Percentiles rank a stretch among this genome's conserved stretches.
Evolutionary conservation across 2,797 vertebrate genomes (phyloP).

Genomic region (Melanotaenia nigrans): DNA sequence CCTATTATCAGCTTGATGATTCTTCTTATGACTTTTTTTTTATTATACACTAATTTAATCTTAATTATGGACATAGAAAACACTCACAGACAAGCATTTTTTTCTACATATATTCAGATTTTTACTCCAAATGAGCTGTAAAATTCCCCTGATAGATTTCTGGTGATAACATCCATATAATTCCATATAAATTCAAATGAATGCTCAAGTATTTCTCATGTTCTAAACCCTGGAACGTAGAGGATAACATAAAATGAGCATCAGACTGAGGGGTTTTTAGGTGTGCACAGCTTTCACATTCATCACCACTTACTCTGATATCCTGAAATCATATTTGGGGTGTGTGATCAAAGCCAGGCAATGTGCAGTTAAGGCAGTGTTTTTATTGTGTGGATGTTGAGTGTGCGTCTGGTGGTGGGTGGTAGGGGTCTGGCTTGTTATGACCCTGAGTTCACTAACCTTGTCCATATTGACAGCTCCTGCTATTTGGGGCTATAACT

Average conservation of each 20-base stretch:
- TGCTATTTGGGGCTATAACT: conserved; percentile 75
- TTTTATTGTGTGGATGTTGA: conserved; percentile 33
- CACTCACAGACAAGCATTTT: conserved; percentile 56
- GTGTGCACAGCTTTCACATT: not conserved
- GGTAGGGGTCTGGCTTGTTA: conserved; percentile 70
- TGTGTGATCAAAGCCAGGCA: conserved; percentile 38
- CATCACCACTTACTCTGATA: conserved; percentile 22
- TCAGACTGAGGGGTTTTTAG: conserved; percentile 39
- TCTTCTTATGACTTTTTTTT: conserved; percentile 70
- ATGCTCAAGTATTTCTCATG: conserved; percentile 55
- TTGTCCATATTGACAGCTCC: conserved; percentile 82
- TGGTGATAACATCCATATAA: conserved; percentile 59
- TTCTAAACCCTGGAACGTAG: conserved; percentile 48
- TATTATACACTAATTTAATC: conserved; percentile 74
- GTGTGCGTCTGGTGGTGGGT: conserved; percentile 34
- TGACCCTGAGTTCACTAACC: conserved; percentile 76
- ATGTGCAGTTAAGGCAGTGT: conserved; percentile 18
- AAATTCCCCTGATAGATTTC: conserved; percentile 52
- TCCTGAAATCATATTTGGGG: conserved; percentile 33
- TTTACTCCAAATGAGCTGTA: conserved; percentile 55
- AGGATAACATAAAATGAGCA: conserved; percentile 66
- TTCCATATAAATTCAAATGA: conserved; percentile 45
- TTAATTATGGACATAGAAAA: conserved; percentile 68
- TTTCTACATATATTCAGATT: conserved; percentile 48
- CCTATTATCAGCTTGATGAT: conserved; percentile 81